Conservation (phyloP, 2,888 invertebrate species). For the Drosophila quasianomalipes region DNA sequence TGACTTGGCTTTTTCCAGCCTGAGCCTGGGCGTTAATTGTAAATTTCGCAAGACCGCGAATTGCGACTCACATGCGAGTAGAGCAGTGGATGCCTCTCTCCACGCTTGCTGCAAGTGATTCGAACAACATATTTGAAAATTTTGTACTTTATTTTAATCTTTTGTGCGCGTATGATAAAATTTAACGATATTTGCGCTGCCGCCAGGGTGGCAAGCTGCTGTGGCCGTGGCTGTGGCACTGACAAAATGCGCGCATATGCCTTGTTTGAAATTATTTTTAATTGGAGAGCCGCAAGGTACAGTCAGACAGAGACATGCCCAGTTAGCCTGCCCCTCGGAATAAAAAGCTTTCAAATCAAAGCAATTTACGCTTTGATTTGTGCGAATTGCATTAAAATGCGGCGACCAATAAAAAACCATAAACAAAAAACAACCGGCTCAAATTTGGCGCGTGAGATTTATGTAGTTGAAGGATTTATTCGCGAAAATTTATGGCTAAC, state of each 20-base stretch:
- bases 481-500: constrained; percentile 74
- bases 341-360: constrained; percentile 83
- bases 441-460: constrained; percentile 82
- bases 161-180: constrained; percentile 71
- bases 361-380: constrained; percentile 84
- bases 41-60: constrained; percentile 68
- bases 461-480: constrained; percentile 84
- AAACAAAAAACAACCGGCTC: constrained; percentile 47
- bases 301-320: constrained; percentile 46
- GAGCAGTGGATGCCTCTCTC: constrained; percentile 50
- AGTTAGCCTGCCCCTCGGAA: constrained; percentile 35
- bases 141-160: constrained; percentile 79
- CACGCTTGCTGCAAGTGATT: constrained; percentile 41
- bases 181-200: constrained; percentile 68
- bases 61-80: constrained; percentile 29
- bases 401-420: constrained; percentile 27
- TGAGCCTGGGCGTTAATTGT: constrained; percentile 77
- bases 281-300: constrained; percentile 71
- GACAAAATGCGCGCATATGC: constrained; percentile 69
- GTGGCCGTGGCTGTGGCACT: constrained; percentile 16
- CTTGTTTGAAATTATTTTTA: constrained; percentile 74
- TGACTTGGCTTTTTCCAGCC: constrained; percentile 74
- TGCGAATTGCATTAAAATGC: constrained; percentile 58
- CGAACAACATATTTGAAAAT: constrained; percentile 66
- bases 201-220: constrained; percentile 26